Evolutionary conservation across 1,140 invertebrate genomes (phyloP), one percentile per base, ranked within the genome.

Genomic region (Trichomalopsis sarcophagae): DNA sequence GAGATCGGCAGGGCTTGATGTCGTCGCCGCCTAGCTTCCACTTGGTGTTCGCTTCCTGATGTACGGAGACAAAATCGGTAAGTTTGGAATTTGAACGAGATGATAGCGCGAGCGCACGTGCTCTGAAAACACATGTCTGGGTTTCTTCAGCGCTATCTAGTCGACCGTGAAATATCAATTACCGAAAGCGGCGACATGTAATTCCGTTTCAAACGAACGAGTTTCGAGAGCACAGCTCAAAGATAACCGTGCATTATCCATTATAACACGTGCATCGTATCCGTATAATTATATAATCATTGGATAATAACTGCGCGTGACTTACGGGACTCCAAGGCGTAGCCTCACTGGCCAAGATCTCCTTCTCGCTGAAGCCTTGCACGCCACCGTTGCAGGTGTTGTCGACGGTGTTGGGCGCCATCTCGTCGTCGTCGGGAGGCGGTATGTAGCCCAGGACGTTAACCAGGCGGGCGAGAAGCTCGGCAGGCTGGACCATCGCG

Each of bases 381-480:
- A 96, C 92, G 3, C 95, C 95, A 6, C 88, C 89, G 2, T 3
- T 23, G 74, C 23, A 17, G 21, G 55, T 9, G 23, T 81, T 66
- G 9, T 33, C 62, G 2, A 30, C 9, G 17, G 73, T 17, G 11
- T 85, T 75, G 1, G 33, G 27, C 0, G 85, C 84, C 7, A 71
- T 30, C 75, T 89, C 87, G 0, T 89, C 89, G 9, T 91, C 89
- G 23, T 94, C 91, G 10, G 94, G 91, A 66, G 93, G 92, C 27
- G 94, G 94, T 66, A 95, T 94, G 13, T 94, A 95, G 13, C 96
- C 96, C 69, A 97, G 91, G 6, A 96, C 95, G 87, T 96, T 96
- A 0, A 97, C 96, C 33, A 97, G 94, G 90, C 96, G 94, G 1
- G 96, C 95, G 69, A 97, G 89, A 21, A 97, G 90, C 87, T 96